These are phyloP conservation scores for Cryptoblepharus egeriae DNA, from an alignment of 2,797 vertebrate species.

Conservation along the genomic window DNA sequence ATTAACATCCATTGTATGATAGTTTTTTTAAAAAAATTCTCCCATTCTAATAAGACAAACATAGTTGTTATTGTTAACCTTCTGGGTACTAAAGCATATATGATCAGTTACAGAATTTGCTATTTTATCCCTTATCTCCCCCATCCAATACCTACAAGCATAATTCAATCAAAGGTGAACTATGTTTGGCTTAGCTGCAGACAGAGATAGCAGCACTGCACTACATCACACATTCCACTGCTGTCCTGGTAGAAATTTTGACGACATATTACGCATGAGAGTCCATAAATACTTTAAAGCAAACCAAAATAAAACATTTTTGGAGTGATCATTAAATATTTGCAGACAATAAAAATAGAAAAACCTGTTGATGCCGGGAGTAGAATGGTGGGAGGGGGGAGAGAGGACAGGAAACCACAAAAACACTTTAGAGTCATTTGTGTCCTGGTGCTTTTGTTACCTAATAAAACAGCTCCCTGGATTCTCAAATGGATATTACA, in stretches of 20 bases:
- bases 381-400: neutral
- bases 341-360: conserved; percentile 40
- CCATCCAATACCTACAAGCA: neutral
- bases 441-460: conserved; percentile 35
- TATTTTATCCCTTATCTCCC: conserved; percentile 14
- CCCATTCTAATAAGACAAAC: conserved; percentile 74
- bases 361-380: conserved; percentile 32
- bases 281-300: conserved; percentile 39
- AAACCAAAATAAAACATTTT: conserved; percentile 37
- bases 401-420: no score
- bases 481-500: conserved; percentile 8
- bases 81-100: conserved; percentile 68
- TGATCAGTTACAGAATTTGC: conserved; percentile 65
- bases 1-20: conserved; percentile 78
- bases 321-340: conserved; percentile 49
- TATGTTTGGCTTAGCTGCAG: conserved; percentile 56
- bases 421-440: neutral
- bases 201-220: conserved; percentile 20
- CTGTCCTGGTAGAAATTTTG: conserved; percentile 42
- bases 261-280: conserved; percentile 27
- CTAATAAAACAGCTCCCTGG: conserved; percentile 43
- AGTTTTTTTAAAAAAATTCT: conserved; percentile 77
- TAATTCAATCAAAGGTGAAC: conserved; percentile 67
- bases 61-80: conserved; percentile 65
- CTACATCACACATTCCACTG: neutral